Base-by-base conservation (phyloP, 2,888 invertebrate genomes). In the Diaprepes abbreviatus region DNA sequence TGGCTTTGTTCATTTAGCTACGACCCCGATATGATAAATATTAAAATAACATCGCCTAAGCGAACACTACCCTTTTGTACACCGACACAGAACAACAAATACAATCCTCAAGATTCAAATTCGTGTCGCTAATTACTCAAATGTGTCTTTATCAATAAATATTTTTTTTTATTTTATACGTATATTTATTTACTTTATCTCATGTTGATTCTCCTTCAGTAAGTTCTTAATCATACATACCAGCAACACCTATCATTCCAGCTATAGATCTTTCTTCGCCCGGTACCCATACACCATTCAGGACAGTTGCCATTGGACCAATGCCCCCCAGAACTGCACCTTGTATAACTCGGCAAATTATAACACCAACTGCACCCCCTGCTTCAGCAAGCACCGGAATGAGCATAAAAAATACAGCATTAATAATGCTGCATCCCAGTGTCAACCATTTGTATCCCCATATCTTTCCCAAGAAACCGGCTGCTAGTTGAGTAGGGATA, bases 361-460 rank as follows among this genome's bases (percentile, higher is more conserved):
- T 73, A 1, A 76, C 76, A 5, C 77, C 76, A 21, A 40, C 65
- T 16, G 73, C 71, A 4, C 77, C 77, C 17, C 68, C 70, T 3
- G 28, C 7, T 9, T 57, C 48, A 36, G 76, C 76, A 28, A 71
- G 57, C n/a, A 71, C 0, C 0, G 77, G 77, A 21, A 75, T 91
- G 91, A 91, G 74, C 2, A 93, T 78, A 35, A 91, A 81, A 0
- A 92, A 12, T 0, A 92, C 88, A 38, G 90, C 90, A 3, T 91
- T 79, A 0, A 86, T 75, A 28, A 92, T 85, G 9, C 54, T 17
- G 0, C 90, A 85, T 0, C 84, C 79, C 0, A 86, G 83, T 12
- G 91, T 83, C 9, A 95, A 86, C 58, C 88, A 85, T 80, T 93
- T 92, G 0, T 93, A 92, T 0, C 96, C 95, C 80, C 90, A 90